Evolutionary conservation across 1,140 invertebrate genomes (phyloP), one percentile per base, ranked within the genome.

Genomic region (Sarcophaga bullata): DNA sequence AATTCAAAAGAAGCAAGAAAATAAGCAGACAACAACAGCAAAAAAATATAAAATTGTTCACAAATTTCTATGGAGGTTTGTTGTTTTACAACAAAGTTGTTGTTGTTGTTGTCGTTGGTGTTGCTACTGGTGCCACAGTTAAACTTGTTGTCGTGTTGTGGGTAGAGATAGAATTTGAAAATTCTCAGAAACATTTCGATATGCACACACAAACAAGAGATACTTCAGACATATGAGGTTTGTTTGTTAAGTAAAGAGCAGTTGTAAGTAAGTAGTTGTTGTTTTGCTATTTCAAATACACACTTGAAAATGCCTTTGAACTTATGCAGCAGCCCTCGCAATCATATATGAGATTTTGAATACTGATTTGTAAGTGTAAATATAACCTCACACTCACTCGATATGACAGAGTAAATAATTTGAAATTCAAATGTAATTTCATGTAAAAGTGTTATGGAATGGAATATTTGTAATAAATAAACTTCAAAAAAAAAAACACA

Each of bases 381-480:
- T 37, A 37, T 37, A 37, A 37, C 1, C 25, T 37, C 25, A 37
- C 25, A 37, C 25, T 37, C 4, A 37, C 25, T 68, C 19, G 7
- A 8, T 68, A 68, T 68, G 62, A 68, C n/a, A 19, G 17, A 19
- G 11, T 58, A n/a, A n/a, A 19, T 68, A 68, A 68, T 68, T 68
- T 68, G 62, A 68, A 68, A 19, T 68, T 19, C 62, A 68, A 68
- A 68, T 68, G 62, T 68, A 68, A 68, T 68, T 68, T 68, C 19
- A 25, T 68, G 62, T 68, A 68, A 37, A 37, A 68, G 62, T 68
- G 62, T 68, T 52, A 68, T 68, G 62, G 62, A 17, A 37, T 37
- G 25, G 25, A 68, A 68, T 19, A 68, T 68, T 68, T 68, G 17
- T 68, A 68, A 58, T 58, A 58, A 58, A 58, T 58, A 58, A 37